phyloP scores from a whole-genome alignment of 2,113 vertebrate genomes.

The Nothocercus julius region DNA sequence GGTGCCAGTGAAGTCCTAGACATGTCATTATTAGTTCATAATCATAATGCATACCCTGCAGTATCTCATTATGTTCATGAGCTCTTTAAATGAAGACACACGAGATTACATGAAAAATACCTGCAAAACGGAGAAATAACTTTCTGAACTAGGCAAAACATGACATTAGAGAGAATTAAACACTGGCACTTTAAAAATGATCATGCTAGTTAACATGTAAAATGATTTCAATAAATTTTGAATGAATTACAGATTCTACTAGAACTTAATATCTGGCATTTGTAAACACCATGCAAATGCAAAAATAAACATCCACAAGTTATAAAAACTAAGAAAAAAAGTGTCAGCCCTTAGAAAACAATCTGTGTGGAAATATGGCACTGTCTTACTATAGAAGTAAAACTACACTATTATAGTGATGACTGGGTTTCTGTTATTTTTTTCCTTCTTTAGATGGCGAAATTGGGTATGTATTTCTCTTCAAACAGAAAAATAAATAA shows the following conservation, averaged over 20 bases:
- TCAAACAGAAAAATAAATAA: not conserved
- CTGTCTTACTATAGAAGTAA: not conserved
- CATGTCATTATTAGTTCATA: not conserved
- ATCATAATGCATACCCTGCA: not conserved
- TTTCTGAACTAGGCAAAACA: not conserved
- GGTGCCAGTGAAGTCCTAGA: not conserved
- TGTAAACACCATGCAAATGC: not conserved
- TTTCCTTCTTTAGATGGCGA: not conserved
- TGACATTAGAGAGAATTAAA: not conserved
- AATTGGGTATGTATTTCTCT: not conserved
- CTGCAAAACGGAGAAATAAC: not conserved
- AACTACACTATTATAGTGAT: not conserved
- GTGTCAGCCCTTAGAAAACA: not conserved
- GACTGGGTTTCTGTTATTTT: not conserved
- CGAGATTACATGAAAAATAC: not conserved
- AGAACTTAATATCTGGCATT: not conserved
- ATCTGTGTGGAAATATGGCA: not conserved
- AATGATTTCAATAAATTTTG: not conserved
- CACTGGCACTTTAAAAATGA: not conserved
- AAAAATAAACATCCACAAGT: not conserved
- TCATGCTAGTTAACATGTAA: not conserved
- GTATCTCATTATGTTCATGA: not conserved
- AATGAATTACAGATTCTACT: not conserved
- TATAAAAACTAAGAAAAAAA: not conserved
- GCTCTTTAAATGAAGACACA: not conserved